A percentile compares a stretch with the other conserved stretches of the same genome.
Conservation (phyloP, 2,113 vertebrate genomes). For the Alligator sinensis region DNA sequence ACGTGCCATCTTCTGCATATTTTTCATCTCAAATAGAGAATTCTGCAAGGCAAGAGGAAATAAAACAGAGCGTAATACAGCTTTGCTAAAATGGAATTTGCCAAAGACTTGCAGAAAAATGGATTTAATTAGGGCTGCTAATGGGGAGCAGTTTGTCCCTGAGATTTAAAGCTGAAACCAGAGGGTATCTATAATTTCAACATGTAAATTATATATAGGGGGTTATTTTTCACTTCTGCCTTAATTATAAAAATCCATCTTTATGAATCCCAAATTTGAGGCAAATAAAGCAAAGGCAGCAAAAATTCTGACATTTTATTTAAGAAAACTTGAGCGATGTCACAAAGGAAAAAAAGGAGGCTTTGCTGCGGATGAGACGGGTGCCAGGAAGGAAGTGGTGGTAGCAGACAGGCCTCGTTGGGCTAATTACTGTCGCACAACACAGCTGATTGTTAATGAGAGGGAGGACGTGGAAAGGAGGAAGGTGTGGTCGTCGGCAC, state of each 20-base stretch:
- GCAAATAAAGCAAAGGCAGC: slow-evolving; percentile 61
- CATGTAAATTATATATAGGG: slow-evolving; percentile 77
- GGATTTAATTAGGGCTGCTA: slow-evolving; percentile 84
- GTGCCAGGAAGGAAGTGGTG: background rate
- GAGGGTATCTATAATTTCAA: slow-evolving; percentile 74
- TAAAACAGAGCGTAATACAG: slow-evolving; percentile 69
- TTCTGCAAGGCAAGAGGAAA: slow-evolving; percentile 70
- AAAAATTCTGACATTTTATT: slow-evolving; percentile 15
- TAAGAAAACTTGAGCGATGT: slow-evolving; percentile 38
- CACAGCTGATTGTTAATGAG: background rate
- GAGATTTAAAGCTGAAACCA: slow-evolving; percentile 76
- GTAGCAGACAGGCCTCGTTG: background rate
- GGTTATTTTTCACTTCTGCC: slow-evolving; percentile 72
- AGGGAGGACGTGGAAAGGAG: background rate
- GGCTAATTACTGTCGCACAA: fast-evolving
- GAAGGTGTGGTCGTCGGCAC: background rate
- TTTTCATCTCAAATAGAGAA: slow-evolving; percentile 55
- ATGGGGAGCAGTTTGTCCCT: slow-evolving; percentile 75
- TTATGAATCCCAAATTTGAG: slow-evolving; percentile 59
- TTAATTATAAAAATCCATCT: slow-evolving; percentile 79
- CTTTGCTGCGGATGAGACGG: background rate
- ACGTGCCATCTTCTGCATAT: slow-evolving; percentile 13
- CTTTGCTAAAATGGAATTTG: slow-evolving; percentile 80
- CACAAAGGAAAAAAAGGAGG: background rate
- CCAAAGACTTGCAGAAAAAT: slow-evolving; percentile 80